These are phyloP conservation scores for Sceloporus undulatus DNA, from an alignment of 2,113 vertebrate genomes.

Conservation along the genomic window DNA sequence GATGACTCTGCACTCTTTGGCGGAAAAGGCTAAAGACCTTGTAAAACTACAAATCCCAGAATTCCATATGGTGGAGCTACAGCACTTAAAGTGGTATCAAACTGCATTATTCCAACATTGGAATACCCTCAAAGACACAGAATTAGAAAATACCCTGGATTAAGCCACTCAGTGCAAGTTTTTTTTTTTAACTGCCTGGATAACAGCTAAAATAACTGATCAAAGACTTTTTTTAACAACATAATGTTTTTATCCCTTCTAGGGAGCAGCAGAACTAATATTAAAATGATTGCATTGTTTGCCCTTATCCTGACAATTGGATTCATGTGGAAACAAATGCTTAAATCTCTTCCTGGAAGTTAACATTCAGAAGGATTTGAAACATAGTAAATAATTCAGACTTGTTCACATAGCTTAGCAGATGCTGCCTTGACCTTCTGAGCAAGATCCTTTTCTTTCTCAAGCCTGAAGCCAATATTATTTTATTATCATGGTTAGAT, in stretches of 20 bases:
- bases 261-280: neutral
- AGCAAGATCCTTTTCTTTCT: slow-evolving; percentile 29
- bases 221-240: neutral
- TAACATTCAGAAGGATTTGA: slow-evolving; percentile 28
- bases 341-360: slow-evolving; percentile 17
- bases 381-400: slow-evolving; percentile 42
- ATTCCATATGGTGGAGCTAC: too few relatives aligned
- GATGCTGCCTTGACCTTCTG: slow-evolving; percentile 14
- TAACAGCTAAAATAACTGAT: neutral
- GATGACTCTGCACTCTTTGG: too few relatives aligned
- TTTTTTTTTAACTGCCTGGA: too few relatives aligned
- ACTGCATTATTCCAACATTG: too few relatives aligned
- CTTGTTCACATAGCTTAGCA: slow-evolving; percentile 23
- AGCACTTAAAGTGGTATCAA: too few relatives aligned
- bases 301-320: slow-evolving; percentile 29
- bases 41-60: too few relatives aligned
- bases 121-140: too few relatives aligned
- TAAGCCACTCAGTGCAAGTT: too few relatives aligned
- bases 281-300: neutral
- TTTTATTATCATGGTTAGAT: slow-evolving; percentile 23
- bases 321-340: slow-evolving; percentile 29
- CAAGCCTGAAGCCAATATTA: slow-evolving; percentile 20
- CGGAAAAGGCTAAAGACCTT: too few relatives aligned
- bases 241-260: neutral
- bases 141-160: too few relatives aligned